Evolutionary conservation across 2,113 vertebrate species (phyloP).

Genomic region (Drymodes brunneopygia): DNA sequence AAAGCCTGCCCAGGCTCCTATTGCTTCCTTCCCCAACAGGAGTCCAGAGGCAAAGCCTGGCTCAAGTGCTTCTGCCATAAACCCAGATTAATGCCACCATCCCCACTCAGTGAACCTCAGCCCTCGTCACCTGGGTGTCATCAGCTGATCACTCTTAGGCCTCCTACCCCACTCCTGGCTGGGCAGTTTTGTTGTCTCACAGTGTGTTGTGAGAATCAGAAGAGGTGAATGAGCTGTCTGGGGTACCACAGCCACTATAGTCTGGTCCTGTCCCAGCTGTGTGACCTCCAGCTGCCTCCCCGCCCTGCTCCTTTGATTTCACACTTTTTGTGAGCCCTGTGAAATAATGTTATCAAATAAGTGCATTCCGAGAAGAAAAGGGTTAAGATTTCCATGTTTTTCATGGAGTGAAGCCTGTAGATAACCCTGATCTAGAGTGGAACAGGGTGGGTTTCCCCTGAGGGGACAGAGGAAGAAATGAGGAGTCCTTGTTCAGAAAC

Average conservation of each 20-base stretch:
- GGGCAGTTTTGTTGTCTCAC: neutral
- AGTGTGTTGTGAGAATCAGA: neutral
- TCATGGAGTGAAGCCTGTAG: neutral
- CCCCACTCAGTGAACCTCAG: neutral
- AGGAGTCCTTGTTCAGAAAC: neutral
- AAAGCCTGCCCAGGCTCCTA: neutral
- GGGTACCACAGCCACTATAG: neutral
- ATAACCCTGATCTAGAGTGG: too few species aligned
- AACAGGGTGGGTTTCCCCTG: too few species aligned
- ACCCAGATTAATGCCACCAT: neutral
- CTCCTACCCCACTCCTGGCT: neutral
- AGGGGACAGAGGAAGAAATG: neutral
- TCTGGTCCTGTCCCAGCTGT: neutral
- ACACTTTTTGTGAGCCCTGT: neutral
- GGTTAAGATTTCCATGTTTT: neutral
- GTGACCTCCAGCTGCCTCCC: neutral
- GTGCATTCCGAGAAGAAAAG: neutral
- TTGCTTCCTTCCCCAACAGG: neutral
- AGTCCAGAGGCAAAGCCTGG: neutral
- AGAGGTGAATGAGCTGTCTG: neutral
- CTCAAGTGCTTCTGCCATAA: neutral
- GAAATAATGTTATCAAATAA: neutral
- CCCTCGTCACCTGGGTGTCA: neutral
- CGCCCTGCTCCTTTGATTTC: fast-evolving
- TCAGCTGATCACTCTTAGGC: neutral